Evolutionary conservation across 2,113 vertebrate genomes (phyloP), one percentile per base, ranked within the genome.

Genomic region (Megaleporinus macrocephalus): DNA sequence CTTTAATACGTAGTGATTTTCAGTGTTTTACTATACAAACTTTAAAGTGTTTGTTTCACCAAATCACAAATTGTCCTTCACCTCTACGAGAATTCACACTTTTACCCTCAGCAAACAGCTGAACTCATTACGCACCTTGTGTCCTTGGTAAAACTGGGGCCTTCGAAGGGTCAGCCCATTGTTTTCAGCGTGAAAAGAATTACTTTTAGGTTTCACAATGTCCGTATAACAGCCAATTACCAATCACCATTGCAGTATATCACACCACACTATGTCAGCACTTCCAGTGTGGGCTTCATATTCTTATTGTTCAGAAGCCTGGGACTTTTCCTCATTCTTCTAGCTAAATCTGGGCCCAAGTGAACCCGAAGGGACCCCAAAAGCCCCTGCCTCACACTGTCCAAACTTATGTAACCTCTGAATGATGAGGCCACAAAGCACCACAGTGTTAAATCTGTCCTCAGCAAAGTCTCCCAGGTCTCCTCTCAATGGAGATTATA

Each of bases 191-290:
- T 49, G 15, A 59, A 68, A 55, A 20, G 30, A 57, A 57, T 29
- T 26, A 27, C 49, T 47, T 76, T 30, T 27, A 7, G 66, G 24
- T 33, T n/a, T 66, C 57, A 51, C 59, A 16, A 3, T 14, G 22
- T 76, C 47, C 61, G 51, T 66, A 44, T 59, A 71, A 18, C 53
- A 24, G 72, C 27, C 41, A 68, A 26, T 65, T n/a, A 41, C 26
- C 76, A 69, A 62, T 85, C 84, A 82, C 16, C 76, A 79, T 51
- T 16, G 59, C 84, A 62, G 7, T 76, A 72, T 61, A 76, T 24
- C 51, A 5, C 24, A 18, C 36, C 61, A 73, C 76, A 71, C 62
- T 44, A 41, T 61, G 78, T 26, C 65, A 74, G 70, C 65, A 49
- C 44, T 53, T 20, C 75, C 74, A 16, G 20, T 51, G 47, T 66